Percentiles rank a stretch among this genome's conserved stretches.
Conservation (phyloP, 1,140 invertebrate genomes). For the Cyclargus thomasi region DNA sequence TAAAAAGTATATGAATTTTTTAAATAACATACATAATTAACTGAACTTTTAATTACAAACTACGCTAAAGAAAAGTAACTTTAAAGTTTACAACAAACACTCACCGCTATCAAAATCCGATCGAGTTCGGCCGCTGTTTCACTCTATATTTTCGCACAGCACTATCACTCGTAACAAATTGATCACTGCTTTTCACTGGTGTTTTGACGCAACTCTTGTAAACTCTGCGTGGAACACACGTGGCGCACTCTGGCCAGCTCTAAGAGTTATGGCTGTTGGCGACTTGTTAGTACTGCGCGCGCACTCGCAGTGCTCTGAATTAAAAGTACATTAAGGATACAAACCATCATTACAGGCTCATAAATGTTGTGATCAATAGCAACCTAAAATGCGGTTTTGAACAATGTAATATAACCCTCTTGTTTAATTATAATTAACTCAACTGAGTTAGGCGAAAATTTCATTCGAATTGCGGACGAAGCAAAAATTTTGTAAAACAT, state of each 20-base stretch:
- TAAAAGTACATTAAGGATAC: slow-evolving; percentile 1
- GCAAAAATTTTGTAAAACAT: no score
- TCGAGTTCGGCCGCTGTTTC: neutral
- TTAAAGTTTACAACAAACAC: neutral
- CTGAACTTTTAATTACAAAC: no score
- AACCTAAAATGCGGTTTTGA: neutral
- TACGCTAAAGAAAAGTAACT: neutral
- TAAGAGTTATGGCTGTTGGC: neutral
- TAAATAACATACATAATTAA: no score
- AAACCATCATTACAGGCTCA: neutral
- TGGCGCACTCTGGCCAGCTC: neutral
- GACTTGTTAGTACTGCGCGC: neutral
- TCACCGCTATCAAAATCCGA: neutral
- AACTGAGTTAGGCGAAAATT: no score
- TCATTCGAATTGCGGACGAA: no score
- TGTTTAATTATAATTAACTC: no score
- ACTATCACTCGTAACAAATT: neutral
- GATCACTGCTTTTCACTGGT: neutral
- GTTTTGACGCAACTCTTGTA: neutral
- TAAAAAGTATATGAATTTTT: no score
- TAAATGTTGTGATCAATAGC: neutral
- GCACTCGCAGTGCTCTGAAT: neutral
- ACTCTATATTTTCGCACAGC: neutral
- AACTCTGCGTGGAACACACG: neutral
- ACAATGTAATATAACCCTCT: neutral